Evolutionary conservation across 2,797 vertebrate species (phyloP), one percentile per base, ranked within the genome.

Genomic region (Thunnus albacares): DNA sequence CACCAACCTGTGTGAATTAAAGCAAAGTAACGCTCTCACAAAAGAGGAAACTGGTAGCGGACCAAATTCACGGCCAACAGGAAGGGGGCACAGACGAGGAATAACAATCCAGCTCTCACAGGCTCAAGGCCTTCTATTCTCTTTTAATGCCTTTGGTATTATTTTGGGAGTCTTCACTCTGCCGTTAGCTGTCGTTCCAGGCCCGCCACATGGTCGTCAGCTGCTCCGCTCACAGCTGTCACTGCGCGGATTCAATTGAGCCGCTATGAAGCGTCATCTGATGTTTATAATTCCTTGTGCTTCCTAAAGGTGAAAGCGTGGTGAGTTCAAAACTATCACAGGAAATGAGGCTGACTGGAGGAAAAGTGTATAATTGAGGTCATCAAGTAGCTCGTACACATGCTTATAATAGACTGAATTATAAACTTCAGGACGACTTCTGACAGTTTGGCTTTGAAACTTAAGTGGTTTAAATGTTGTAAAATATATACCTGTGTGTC

Each of bases 31-130:
- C 47, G 13, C 47, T 64, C 76, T 61, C 62, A 58, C 55, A 70
- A 35, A 35, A 17, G 60, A 60, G 71, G 65, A 66, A 79, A 22
- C 65, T 66, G 61, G 60, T 5, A 28, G 35, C 35, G 58, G 71
- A 79, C 11, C 59, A 24, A 28, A 17, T 2, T 24, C 60, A 45
- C 13, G 38, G 75, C 75, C 65, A 79, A 33, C 75, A 70, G 63
- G 75, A 74, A 82, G 60, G 35, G 70, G 71, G 47, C 65, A 78
- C 59, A 17, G 55, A 47, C 64, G 65, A 69, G 35, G 64, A 77
- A 63, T 33, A 80, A 65, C 71, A 79, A 8, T 7, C 28, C 33
- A 43, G 59, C 41, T 38, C 35, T 11, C 2, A 14, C 47, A 17
- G 10, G 20, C 28, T 66, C 53, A 3, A 41, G 30, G 38, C n/a